phyloP scores from a whole-genome alignment of 2,888 invertebrate species.

The Harpagoxenus sublaevis region DNA sequence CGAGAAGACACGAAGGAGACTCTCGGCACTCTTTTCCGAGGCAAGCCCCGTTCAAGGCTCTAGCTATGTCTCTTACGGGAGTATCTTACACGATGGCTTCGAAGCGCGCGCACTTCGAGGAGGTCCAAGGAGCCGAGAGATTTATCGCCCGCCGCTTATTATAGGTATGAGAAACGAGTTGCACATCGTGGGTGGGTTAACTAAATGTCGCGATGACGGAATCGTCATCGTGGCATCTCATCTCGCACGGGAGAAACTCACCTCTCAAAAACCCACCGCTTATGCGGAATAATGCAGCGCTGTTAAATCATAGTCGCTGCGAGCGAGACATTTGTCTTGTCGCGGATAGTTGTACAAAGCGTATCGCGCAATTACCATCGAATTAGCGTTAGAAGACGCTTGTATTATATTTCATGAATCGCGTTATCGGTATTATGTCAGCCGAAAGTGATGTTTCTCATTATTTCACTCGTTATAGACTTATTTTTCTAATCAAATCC shows the following conservation, averaged over 20 bases:
- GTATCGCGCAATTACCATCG: slow-evolving; percentile 41
- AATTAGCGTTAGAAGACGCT: background rate
- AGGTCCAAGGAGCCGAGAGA: slow-evolving; percentile 80
- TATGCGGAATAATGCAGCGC: slow-evolving; percentile 29
- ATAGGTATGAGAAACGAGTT: slow-evolving; percentile 76
- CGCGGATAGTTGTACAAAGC: slow-evolving; percentile 40
- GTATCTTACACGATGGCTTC: slow-evolving; percentile 38
- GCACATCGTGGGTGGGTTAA: slow-evolving; percentile 78
- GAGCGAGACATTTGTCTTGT: slow-evolving; percentile 34
- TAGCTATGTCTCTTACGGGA: slow-evolving; percentile 23
- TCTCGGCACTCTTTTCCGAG: background rate
- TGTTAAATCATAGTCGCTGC: background rate
- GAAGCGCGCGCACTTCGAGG: slow-evolving; percentile 76
- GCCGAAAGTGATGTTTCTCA: background rate
- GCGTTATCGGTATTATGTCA: background rate
- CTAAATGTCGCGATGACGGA: slow-evolving; percentile 56
- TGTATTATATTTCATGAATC: background rate
- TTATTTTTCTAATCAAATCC: background rate
- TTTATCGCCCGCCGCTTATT: slow-evolving; percentile 81
- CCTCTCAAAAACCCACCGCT: slow-evolving; percentile 10
- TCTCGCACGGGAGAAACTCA: background rate
- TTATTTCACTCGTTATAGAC: background rate
- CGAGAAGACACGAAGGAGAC: background rate
- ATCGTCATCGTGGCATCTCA: slow-evolving; percentile 45
- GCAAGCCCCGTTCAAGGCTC: slow-evolving; percentile 15